phyloP scores from a whole-genome alignment of 23 tunicate species.

The Phallusia fumigata region DNA sequence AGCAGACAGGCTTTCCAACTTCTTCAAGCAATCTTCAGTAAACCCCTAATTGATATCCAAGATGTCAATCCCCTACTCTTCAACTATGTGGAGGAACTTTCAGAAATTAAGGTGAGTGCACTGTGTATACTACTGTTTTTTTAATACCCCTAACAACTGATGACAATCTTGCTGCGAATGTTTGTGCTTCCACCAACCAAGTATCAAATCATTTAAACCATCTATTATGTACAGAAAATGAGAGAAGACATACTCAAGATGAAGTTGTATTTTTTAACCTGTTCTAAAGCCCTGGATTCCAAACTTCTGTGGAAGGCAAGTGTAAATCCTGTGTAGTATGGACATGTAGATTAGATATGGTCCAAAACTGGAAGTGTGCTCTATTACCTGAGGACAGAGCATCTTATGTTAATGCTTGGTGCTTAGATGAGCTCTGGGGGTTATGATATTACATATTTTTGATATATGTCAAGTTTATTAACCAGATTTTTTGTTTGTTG shows the following conservation, averaged over 20 bases:
- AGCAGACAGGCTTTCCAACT: conserved; percentile 62
- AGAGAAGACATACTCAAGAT: conserved; percentile 83
- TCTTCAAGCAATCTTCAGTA: conserved; percentile 23
- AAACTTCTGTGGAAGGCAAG: conserved; percentile 52
- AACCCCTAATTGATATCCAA: conserved; percentile 58
- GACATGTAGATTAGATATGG: too few species aligned
- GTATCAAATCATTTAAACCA: not conserved
- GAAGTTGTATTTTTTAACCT: conserved; percentile 71
- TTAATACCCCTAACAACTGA: too few species aligned
- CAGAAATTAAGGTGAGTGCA: conserved; percentile 48
- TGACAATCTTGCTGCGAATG: not conserved
- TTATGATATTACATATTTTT: too few species aligned
- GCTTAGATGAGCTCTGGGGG: too few species aligned
- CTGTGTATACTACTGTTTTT: not conserved
- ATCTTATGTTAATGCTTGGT: too few species aligned
- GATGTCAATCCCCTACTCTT: conserved; percentile 69
- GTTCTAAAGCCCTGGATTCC: conserved; percentile 45
- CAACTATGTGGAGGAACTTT: conserved; percentile 84
- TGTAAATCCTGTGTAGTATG: too few species aligned
- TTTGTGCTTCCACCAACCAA: not conserved
- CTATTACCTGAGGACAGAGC: too few species aligned
- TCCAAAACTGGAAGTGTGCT: too few species aligned
- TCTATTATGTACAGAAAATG: conserved; percentile 51
- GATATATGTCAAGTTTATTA: too few species aligned
- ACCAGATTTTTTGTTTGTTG: too few species aligned